Evolutionary conservation across 2,113 vertebrate genomes (phyloP).

Genomic region (Rhegmatorhina hoffmannsi): DNA sequence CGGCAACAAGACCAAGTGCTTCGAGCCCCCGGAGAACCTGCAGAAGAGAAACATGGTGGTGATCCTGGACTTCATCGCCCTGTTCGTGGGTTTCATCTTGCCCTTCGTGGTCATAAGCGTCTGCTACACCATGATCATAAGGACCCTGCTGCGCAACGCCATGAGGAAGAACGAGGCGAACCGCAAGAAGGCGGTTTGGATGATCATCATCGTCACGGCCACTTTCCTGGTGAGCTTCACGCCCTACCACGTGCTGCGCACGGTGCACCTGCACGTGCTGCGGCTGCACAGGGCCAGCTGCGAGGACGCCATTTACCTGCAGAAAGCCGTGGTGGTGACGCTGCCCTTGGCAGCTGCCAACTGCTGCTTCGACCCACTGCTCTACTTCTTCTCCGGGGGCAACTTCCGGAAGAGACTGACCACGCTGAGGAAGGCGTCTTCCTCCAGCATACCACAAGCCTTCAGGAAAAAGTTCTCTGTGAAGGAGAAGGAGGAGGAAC

Average conservation of each 20-base stretch:
- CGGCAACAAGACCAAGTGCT: slow-evolving; percentile 90
- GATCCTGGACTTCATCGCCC: slow-evolving; percentile 83
- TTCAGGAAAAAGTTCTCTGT: slow-evolving; percentile 68
- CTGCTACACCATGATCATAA: slow-evolving; percentile 90
- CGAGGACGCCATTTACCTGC: slow-evolving; percentile 76
- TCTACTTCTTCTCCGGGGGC: slow-evolving; percentile 95
- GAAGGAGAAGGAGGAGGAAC: slow-evolving; percentile 67
- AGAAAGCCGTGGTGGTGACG: slow-evolving; percentile 90
- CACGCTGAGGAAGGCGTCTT: slow-evolving; percentile 80
- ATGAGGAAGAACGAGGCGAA: slow-evolving; percentile 75
- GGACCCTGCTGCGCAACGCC: slow-evolving; percentile 80
- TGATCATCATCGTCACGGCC: slow-evolving; percentile 90
- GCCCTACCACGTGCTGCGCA: slow-evolving; percentile 93
- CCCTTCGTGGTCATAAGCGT: slow-evolving; percentile 88
- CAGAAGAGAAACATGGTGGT: slow-evolving; percentile 63
- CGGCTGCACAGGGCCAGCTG: slow-evolving; percentile 54
- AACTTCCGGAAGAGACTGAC: slow-evolving; percentile 87
- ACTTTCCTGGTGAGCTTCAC: slow-evolving; percentile 92
- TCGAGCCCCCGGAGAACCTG: slow-evolving; percentile 80
- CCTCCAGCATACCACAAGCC: slow-evolving; percentile 66
- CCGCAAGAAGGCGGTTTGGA: slow-evolving; percentile 84
- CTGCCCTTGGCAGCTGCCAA: slow-evolving; percentile 91
- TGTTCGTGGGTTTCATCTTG: slow-evolving; percentile 85
- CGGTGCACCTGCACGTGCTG: slow-evolving; percentile 82
- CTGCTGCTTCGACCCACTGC: slow-evolving; percentile 92